Evolutionary conservation across 2,113 vertebrate species (phyloP).

Genomic region (Leptobrachium ailaonicum): DNA sequence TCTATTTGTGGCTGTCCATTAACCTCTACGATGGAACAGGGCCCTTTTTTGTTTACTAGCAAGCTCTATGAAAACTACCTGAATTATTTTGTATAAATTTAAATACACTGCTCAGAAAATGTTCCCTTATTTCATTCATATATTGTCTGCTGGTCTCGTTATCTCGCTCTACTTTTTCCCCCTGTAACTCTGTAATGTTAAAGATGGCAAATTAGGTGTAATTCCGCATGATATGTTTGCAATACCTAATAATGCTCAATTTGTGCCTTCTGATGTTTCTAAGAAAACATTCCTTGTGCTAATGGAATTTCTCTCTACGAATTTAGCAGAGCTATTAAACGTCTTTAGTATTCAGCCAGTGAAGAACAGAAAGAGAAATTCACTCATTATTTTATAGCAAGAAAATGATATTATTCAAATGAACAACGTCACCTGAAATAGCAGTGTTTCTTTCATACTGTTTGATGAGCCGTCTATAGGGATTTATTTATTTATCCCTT

Average conservation of each 20-base stretch:
- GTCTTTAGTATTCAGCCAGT: constrained; percentile 48
- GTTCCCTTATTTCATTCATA: too few species aligned
- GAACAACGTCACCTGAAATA: background rate
- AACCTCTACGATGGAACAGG: too few species aligned
- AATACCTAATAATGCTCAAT: constrained; percentile 35
- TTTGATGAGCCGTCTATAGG: background rate
- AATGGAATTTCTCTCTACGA: constrained; percentile 39
- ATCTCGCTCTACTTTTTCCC: background rate
- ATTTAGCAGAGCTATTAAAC: constrained; percentile 40
- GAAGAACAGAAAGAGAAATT: constrained; percentile 20
- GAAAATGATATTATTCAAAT: background rate
- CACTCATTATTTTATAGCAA: constrained; percentile 26
- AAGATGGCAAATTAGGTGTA: constrained; percentile 36
- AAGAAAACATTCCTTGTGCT: constrained; percentile 20
- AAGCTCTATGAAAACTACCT: too few species aligned
- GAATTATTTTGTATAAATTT: too few species aligned
- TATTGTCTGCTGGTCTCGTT: background rate
- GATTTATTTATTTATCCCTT: constrained; percentile 2
- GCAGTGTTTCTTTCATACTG: constrained; percentile 12
- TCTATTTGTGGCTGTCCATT: too few species aligned
- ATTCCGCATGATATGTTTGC: constrained; percentile 45
- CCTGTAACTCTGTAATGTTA: background rate
- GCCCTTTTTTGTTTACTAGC: too few species aligned
- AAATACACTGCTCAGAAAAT: too few species aligned
- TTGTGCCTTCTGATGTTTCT: constrained; percentile 40